Evolutionary conservation across 2,888 invertebrate species (phyloP), one percentile per base, ranked within the genome.

Genomic region (Aporophyla nigra): DNA sequence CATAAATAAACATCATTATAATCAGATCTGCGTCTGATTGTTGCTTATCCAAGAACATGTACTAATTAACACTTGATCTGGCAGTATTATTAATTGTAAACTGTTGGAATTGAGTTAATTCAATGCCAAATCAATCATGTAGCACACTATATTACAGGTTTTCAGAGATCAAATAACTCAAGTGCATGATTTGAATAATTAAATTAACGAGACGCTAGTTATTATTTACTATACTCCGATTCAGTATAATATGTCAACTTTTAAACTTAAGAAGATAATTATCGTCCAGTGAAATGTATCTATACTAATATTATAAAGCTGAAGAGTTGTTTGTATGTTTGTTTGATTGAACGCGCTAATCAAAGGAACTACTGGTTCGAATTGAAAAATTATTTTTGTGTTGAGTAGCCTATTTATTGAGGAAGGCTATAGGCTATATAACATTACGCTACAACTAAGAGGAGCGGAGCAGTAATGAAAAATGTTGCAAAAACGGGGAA

Each of bases 51-150:
- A 59, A 61, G 66, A 70, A 27, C 40, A 70, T 71, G 53, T 43
- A 27, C 21, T 71, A 70, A 70, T 71, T 53, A 43, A 43, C 24
- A 16, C 40, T 70, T 43, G 27, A 71, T 43, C 19, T 27, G 9
- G 16, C 43, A 71, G 16, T 71, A 5, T 27, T 53, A 27, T 40
- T 49, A 49, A 49, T 24, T 51, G n/a, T 49, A 6, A 68, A 40
- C 24, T 1, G 24, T 69, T 24, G 9, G 24, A 51, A 40, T 53
- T 51, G 40, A 12, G 24, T 24, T 40, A 40, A 68, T 3, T 24
- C 10, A 14, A 14, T 19, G 19, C 19, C 1, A 46, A 46, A 46
- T 46, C 10, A 7, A 33, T 65, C 12, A 19, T 63, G 19, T 19
- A 5, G 5, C 24, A 46, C 5, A 63, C 10, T 33, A 33, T 33